Percentiles rank a stretch among this genome's conserved stretches.
Conservation (phyloP, 2,113 vertebrate genomes). For the Sylvia atricapilla region DNA sequence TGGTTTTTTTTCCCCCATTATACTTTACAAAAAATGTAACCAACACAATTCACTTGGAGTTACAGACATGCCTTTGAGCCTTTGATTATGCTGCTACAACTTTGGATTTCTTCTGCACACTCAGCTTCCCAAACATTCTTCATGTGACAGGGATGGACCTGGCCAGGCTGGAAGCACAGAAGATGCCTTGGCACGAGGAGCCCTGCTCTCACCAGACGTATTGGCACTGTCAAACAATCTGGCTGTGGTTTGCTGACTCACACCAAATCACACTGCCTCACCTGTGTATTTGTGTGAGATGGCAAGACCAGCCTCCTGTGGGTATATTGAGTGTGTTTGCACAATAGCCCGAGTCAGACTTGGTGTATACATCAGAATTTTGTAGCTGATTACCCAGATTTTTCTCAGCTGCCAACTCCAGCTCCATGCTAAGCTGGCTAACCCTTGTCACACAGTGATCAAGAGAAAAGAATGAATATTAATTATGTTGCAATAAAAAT, state of each 20-base stretch:
- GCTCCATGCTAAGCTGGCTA: not conserved
- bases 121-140: not conserved
- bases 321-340: not conserved
- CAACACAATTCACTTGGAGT: not conserved
- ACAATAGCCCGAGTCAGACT: not conserved
- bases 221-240: not conserved
- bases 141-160: not conserved
- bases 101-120: not conserved
- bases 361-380: not conserved
- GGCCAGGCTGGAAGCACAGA: rapidly evolving
- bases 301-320: not conserved
- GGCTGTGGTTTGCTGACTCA: not conserved
- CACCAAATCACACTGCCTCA: not conserved
- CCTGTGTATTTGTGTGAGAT: not conserved
- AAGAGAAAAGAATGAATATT: not conserved
- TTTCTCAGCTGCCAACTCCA: not conserved
- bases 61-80: not conserved
- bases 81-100: not conserved
- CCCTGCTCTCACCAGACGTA: not conserved
- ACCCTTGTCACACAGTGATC: not conserved
- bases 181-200: not conserved
- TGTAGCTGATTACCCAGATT: not conserved
- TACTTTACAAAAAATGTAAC: not conserved
- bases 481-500: not conserved
- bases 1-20: not conserved